Conservation (phyloP, 2,797 vertebrate genomes). For the Chiloscyllium punctatum region DNA sequence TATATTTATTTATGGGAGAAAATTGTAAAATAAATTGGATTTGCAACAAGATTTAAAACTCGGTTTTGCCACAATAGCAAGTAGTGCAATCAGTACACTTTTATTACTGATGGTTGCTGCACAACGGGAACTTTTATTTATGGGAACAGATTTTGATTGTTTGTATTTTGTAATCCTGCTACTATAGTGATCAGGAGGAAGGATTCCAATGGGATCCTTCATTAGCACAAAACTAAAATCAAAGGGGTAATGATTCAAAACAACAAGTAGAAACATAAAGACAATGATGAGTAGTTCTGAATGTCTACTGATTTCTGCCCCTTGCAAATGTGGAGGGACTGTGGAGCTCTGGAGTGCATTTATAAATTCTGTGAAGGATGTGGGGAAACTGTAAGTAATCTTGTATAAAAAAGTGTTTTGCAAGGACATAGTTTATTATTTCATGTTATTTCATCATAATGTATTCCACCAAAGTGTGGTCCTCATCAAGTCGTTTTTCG, state of each 20-base stretch:
- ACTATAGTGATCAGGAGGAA: neutral
- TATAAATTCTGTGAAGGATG: neutral
- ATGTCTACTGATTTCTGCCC: neutral
- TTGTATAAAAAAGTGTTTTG: neutral
- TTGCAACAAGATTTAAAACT: neutral
- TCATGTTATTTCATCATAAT: no score
- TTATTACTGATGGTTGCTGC: neutral
- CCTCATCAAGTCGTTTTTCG: no score
- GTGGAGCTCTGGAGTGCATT: neutral
- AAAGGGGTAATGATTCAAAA: neutral
- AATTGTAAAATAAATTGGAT: no score
- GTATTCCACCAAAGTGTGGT: no score
- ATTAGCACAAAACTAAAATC: neutral
- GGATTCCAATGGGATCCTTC: neutral
- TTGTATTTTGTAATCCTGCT: neutral
- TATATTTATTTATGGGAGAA: no score
- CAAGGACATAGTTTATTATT: neutral
- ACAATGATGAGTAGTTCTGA: neutral
- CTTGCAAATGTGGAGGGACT: neutral
- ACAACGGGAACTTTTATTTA: neutral
- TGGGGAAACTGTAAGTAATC: neutral
- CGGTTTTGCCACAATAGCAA: neutral
- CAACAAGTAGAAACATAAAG: neutral
- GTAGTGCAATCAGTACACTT: neutral
- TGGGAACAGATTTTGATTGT: neutral